Evolutionary conservation across 2,888 invertebrate genomes (phyloP), one percentile per base, ranked within the genome.

Genomic region (Cataglyphis altisquamis): DNA sequence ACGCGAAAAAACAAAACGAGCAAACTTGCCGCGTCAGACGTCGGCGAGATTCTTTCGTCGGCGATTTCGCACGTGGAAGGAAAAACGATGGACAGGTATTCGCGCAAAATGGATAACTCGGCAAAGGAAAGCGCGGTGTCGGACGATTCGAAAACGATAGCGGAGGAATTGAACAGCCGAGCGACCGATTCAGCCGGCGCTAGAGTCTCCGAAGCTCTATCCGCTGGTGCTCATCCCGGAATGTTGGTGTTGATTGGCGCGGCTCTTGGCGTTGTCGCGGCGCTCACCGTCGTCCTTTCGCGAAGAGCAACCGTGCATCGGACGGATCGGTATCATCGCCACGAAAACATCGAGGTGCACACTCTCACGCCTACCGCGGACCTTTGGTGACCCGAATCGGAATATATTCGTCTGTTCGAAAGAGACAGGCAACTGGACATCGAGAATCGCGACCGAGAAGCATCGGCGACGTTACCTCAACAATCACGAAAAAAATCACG

Each of bases 331-430:
- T 94, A 91, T 86, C 91, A 90, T 84, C 92, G 92, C 67, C 93
- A 94, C 74, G 95, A 95, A 84, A 95, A 95, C 90, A 95, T 97
- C 95, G 97, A 97, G 94, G 97, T 97, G 94, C 95, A 95, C 90
- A 95, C 95, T 87, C 91, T 96, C 88, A 95, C 95, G 55, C 96
- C 96, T 82, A 96, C 97, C 73, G 96, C 96, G 67, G 97, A 97
- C 91, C 95, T 97, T 85, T 97, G 97, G 97, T 97, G 97, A 97
- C 96, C 91, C 55, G 89, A 90, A 74, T 88, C 90, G 48, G 90
- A 90, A 45, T 74, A 85, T 84, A 75, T 78, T 52, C 82, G 88
- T 75, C 82, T 90, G 55, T 90, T 88, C 87, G 89, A 90, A 83
- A 74, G 85, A 48, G 88, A 90, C 62, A 85, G 73, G 64, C 84